Percentiles rank a stretch among this genome's conserved stretches.
These are phyloP conservation scores for Aurelia aurita DNA, from an alignment of 30 jellyfish, hydroid and myxozoan genomes.

Conservation along the genomic window DNA sequence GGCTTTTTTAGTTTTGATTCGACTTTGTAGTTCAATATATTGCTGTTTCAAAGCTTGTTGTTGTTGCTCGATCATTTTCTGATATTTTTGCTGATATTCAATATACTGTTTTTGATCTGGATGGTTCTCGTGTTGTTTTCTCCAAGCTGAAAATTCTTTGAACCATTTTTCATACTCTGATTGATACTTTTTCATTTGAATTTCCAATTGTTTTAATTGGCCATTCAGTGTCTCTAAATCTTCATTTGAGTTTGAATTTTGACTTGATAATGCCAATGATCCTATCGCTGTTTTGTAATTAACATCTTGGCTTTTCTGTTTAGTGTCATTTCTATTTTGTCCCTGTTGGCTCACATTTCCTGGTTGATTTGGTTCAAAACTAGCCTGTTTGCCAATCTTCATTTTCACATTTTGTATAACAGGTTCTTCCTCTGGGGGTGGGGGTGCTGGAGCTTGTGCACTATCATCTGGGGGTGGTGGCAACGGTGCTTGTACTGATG, in stretches of 20 bases:
- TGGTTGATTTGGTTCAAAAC: not conserved
- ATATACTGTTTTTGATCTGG: constrained; percentile 92
- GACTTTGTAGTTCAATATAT: constrained; percentile 77
- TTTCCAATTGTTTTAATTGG: constrained; percentile 71
- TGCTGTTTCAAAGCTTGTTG: constrained; percentile 80
- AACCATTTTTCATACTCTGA: constrained; percentile 93
- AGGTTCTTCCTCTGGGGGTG: constrained; percentile 65
- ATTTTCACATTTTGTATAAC: not conserved
- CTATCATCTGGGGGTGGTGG: constrained; percentile 61
- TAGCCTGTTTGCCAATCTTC: not conserved
- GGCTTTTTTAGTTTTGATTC: constrained; percentile 47
- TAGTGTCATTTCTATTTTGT: not conserved
- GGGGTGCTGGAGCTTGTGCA: constrained; percentile 48
- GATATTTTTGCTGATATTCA: constrained; percentile 91
- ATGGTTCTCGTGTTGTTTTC: constrained; percentile 89
- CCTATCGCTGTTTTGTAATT: constrained; percentile 32
- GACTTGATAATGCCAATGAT: constrained; percentile 34
- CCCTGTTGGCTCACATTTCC: not conserved
- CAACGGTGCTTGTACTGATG: constrained; percentile 38
- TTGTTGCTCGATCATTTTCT: constrained; percentile 86
- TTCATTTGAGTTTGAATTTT: constrained; percentile 29
- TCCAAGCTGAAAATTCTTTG: constrained; percentile 86
- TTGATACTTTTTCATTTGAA: constrained; percentile 85
- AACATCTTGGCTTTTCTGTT: constrained; percentile 1
- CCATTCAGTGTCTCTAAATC: constrained; percentile 51